Evolutionary conservation across 2,113 vertebrate genomes (phyloP).

Genomic region (Oncorhynchus tshawytscha): DNA sequence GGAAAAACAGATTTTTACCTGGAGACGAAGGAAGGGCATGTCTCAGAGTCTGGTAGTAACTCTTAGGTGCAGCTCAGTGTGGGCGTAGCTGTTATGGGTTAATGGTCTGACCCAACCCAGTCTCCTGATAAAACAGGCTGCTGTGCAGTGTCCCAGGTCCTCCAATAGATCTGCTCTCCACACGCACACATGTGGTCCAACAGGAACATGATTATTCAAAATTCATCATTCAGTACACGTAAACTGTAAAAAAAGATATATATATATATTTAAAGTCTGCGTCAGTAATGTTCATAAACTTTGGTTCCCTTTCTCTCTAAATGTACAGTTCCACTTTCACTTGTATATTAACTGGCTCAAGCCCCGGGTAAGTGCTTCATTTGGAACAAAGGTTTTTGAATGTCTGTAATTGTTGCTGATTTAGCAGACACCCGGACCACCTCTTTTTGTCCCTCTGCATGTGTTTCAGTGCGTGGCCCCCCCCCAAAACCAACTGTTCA

Average conservation of each 20-base stretch:
- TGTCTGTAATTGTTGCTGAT: no score
- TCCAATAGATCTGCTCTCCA: not conserved
- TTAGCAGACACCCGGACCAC: not conserved
- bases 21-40: not conserved
- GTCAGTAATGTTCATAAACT: not conserved
- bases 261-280: not conserved
- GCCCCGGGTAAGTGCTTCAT: no score
- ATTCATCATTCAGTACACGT: not conserved
- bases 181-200: not conserved
- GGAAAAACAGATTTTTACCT: not conserved
- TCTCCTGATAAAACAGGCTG: conserved; percentile 8
- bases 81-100: not conserved
- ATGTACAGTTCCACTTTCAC: not conserved
- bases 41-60: not conserved
- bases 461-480: not conserved
- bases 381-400: no score
- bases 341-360: not conserved
- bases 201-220: not conserved
- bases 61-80: not conserved
- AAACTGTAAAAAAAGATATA: not conserved
- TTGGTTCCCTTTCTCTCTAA: not conserved
- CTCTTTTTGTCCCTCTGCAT: not conserved
- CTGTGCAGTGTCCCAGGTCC: conserved; percentile 9
- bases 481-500: not conserved
- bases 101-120: conserved; percentile 1